A percentile compares a stretch with the other conserved stretches of the same genome.
Conservation (phyloP, 2,888 invertebrate species). For the Drosophila setosimentum region DNA sequence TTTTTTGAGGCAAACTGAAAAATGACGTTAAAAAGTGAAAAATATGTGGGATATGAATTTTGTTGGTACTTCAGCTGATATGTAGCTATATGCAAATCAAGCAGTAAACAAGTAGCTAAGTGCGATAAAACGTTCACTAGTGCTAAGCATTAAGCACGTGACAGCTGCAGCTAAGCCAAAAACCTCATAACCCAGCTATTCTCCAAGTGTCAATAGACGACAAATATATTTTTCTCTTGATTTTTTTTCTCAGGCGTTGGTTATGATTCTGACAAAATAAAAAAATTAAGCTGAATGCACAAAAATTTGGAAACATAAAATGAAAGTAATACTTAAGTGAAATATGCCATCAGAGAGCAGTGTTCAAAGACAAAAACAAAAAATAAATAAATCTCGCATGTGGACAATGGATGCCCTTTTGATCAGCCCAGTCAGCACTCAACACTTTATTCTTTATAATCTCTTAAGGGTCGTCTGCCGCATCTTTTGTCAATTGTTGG, state of each 20-base stretch:
- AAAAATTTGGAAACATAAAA: conserved; percentile 24
- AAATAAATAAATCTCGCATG: background rate
- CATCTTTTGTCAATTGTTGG: conserved; percentile 61
- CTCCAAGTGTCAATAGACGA: conserved; percentile 15
- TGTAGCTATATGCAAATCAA: conserved; percentile 42
- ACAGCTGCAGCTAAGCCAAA: conserved; percentile 26
- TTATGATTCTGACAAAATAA: conserved; percentile 13
- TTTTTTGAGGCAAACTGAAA: background rate
- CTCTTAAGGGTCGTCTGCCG: conserved; percentile 68
- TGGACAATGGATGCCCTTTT: conserved; percentile 17
- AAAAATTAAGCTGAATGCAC: conserved; percentile 28
- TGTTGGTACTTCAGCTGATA: conserved; percentile 35
- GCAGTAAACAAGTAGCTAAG: conserved; percentile 19
- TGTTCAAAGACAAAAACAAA: conserved; percentile 23
- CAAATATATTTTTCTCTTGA: background rate
- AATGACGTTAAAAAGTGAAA: conserved; percentile 26
- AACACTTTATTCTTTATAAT: conserved; percentile 65
- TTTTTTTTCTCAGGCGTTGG: conserved; percentile 1
- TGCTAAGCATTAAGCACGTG: conserved; percentile 25
- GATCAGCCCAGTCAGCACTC: conserved; percentile 1
- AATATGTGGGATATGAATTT: conserved; percentile 10
- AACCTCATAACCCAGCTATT: conserved; percentile 42
- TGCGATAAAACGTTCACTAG: conserved; percentile 6
- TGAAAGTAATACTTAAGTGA: conserved; percentile 22
- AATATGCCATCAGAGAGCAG: conserved; percentile 16